Conservation (phyloP, 2,888 invertebrate genomes). For the Dysmachus trigonus region DNA sequence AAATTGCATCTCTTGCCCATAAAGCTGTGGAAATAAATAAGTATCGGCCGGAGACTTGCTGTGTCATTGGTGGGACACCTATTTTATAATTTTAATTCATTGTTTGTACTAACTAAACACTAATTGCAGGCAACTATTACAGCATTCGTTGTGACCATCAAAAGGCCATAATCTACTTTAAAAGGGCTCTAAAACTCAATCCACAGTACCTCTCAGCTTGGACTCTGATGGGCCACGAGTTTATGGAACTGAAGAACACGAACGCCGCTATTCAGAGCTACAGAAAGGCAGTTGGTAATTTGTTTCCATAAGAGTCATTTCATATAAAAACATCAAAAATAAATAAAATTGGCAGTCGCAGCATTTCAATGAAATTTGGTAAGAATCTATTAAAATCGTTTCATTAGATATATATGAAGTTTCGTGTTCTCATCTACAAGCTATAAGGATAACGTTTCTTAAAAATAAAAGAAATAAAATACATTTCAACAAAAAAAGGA, state of each 20-base stretch:
- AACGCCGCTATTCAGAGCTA: constrained; percentile 99
- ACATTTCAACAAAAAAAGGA: too few species aligned
- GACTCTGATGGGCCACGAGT: constrained; percentile 99
- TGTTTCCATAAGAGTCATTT: background rate
- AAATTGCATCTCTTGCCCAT: constrained; percentile 92
- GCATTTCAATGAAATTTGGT: too few species aligned
- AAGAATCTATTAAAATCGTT: too few species aligned
- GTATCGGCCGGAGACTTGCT: constrained; percentile 96
- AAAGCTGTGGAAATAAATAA: constrained; percentile 94
- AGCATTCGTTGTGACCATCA: constrained; percentile 95
- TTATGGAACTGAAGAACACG: constrained; percentile 98
- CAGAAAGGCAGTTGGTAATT: constrained; percentile 89
- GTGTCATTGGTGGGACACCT: constrained; percentile 79
- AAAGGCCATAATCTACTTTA: constrained; percentile 97
- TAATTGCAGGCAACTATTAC: constrained; percentile 87
- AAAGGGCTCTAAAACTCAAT: constrained; percentile 91
- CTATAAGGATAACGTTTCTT: too few species aligned
- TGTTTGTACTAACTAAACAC: background rate
- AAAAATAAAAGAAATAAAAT: too few species aligned
- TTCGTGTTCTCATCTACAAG: too few species aligned
- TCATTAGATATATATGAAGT: too few species aligned
- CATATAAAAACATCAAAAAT: too few species aligned
- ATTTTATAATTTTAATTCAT: background rate
- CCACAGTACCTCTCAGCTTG: constrained; percentile 95
- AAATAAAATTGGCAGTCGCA: too few species aligned